Percentiles rank a stretch among this genome's conserved stretches.
phyloP scores from a whole-genome alignment of 2,113 vertebrate species.

The Madoqua kirkii region DNA sequence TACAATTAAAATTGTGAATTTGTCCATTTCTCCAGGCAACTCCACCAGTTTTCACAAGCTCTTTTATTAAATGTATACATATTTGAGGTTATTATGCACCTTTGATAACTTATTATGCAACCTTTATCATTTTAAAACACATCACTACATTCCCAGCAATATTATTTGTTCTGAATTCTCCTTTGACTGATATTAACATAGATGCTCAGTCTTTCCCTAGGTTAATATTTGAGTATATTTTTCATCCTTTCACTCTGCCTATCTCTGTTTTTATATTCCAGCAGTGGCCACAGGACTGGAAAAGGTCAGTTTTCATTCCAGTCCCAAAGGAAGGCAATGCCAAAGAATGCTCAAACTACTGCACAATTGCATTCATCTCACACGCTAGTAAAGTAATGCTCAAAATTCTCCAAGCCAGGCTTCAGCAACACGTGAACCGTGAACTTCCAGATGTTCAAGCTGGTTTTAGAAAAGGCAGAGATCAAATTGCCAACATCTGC shows the following conservation, averaged over 20 bases:
- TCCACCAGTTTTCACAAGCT: background rate
- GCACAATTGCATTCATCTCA: background rate
- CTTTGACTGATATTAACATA: background rate
- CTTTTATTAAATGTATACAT: background rate
- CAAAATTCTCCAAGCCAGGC: background rate
- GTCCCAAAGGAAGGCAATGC: background rate
- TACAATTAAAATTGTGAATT: background rate
- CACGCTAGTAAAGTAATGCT: background rate
- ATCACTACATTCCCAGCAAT: background rate
- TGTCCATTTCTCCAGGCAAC: background rate
- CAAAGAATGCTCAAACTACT: background rate
- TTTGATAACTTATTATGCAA: background rate
- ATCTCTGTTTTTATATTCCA: background rate
- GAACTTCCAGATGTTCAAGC: background rate
- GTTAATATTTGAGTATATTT: slow-evolving; percentile 1
- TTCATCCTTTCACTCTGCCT: background rate
- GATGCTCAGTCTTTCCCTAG: background rate
- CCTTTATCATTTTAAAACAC: slow-evolving; percentile 2
- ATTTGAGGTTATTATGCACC: background rate
- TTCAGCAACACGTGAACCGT: accelerated
- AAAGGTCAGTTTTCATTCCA: background rate
- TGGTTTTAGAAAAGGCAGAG: background rate
- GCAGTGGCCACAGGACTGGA: background rate
- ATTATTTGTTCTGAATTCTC: background rate
- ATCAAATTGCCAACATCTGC: background rate